Percentiles rank a stretch among this genome's conserved stretches.
These are phyloP conservation scores for Pectinophora gossypiella DNA, from an alignment of 1,140 invertebrate genomes.

Conservation along the genomic window DNA sequence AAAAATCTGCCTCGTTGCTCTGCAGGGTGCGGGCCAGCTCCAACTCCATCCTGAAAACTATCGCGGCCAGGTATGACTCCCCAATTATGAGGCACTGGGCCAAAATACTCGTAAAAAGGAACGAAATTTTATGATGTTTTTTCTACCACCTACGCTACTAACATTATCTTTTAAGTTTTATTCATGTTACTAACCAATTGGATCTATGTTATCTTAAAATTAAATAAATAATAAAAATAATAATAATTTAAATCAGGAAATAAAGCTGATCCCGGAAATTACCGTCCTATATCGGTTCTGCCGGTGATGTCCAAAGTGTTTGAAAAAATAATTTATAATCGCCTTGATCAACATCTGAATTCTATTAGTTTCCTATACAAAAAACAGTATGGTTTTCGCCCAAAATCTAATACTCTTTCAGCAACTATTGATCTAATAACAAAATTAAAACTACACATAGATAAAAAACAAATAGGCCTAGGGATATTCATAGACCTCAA, in stretches of 20 bases:
- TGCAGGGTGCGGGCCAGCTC: too few species aligned
- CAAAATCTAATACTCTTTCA: too few species aligned
- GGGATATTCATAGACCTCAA: constrained; percentile 13
- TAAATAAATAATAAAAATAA: constrained; percentile 21
- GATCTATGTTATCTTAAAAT: constrained; percentile 3
- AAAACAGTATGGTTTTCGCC: constrained; percentile 9
- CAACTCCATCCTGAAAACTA: too few species aligned
- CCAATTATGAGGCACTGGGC: too few species aligned
- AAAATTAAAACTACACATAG: constrained; percentile 4
- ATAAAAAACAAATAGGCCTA: constrained; percentile 3
- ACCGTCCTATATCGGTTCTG: background rate
- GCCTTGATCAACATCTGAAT: background rate
- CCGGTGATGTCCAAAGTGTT: background rate
- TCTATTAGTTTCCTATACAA: background rate
- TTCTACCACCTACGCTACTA: too few species aligned
- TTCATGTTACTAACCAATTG: too few species aligned
- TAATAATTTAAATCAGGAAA: constrained; percentile 14
- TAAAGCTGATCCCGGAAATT: background rate
- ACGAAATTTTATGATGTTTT: too few species aligned
- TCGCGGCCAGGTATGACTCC: too few species aligned
- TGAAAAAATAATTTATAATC: background rate
- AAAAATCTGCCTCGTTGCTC: too few species aligned
- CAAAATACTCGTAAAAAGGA: too few species aligned
- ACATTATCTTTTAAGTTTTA: too few species aligned
- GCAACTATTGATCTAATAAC: constrained; percentile 7